Conservation (phyloP, 1,140 invertebrate species). For the Samia ricini region DNA sequence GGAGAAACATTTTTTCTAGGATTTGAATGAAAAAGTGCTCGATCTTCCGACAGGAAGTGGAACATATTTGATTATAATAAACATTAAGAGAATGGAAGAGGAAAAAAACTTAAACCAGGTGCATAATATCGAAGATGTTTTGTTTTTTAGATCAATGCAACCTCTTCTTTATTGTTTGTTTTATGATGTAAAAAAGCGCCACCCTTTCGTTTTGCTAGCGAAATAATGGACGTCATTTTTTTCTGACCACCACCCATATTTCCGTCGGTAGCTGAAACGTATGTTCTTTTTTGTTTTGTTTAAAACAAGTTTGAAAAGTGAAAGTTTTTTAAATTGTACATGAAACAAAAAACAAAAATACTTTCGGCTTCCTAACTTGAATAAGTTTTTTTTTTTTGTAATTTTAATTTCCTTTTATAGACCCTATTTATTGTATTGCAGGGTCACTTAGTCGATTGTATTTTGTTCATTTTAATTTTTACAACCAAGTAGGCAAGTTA, state of each 20-base stretch:
- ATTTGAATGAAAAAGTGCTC: constrained; percentile 42
- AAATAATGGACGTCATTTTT: constrained; percentile 17
- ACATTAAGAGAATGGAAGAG: constrained; percentile 15
- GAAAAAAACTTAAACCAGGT: constrained; percentile 67
- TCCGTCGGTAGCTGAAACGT: neutral
- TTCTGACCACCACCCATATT: neutral
- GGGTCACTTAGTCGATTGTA: constrained; percentile 9
- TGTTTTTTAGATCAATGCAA: constrained; percentile 48
- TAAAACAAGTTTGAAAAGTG: constrained; percentile 53
- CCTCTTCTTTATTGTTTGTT: constrained; percentile 51
- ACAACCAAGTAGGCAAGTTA: neutral
- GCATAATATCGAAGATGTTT: constrained; percentile 36
- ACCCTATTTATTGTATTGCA: constrained; percentile 7
- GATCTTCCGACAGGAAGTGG: constrained; percentile 70
- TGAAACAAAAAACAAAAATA: constrained; percentile 13
- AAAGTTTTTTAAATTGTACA: constrained; percentile 43
- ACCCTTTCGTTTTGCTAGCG: constrained; percentile 55
- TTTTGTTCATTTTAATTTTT: neutral
- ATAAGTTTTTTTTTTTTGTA: constrained; percentile 12
- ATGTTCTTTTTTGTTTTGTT: constrained; percentile 25
- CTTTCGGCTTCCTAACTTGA: constrained; percentile 20
- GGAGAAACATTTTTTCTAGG: constrained; percentile 31
- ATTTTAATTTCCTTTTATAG: constrained; percentile 24
- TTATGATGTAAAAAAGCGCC: constrained; percentile 53
- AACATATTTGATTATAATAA: constrained; percentile 72